phyloP scores from a whole-genome alignment of 2,888 invertebrate genomes.

The Cheilosia grossa region DNA sequence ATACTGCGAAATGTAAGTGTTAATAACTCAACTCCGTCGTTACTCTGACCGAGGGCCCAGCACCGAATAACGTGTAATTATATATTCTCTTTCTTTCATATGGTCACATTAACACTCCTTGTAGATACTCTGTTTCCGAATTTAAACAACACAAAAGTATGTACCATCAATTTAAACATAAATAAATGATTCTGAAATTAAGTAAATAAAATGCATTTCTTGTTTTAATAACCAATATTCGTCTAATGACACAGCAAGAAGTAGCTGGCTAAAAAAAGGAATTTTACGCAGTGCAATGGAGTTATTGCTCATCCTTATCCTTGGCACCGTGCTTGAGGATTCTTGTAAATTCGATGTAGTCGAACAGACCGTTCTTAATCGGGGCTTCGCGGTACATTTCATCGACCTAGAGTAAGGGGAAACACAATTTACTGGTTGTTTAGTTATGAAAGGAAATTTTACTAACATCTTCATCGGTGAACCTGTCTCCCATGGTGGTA shows the following conservation, averaged over 20 bases:
- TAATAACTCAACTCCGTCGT: slow-evolving; percentile 47
- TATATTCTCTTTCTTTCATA: slow-evolving; percentile 27
- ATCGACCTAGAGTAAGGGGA: slow-evolving; percentile 87
- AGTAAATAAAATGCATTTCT: slow-evolving; percentile 65
- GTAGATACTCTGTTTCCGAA: slow-evolving; percentile 46
- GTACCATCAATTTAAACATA: slow-evolving; percentile 45
- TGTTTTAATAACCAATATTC: slow-evolving; percentile 69
- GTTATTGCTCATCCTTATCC: slow-evolving; percentile 97
- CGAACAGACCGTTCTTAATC: slow-evolving; percentile 95
- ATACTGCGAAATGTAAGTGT: slow-evolving; percentile 59
- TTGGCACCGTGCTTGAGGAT: slow-evolving; percentile 99
- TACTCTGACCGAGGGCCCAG: slow-evolving; percentile 28
- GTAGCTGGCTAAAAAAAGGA: slow-evolving; percentile 53
- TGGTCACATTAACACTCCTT: slow-evolving; percentile 22
- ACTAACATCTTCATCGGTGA: slow-evolving; percentile 93
- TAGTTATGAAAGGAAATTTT: slow-evolving; percentile 34
- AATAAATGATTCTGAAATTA: slow-evolving; percentile 65
- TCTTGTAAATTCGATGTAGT: slow-evolving; percentile 99
- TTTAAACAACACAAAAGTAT: slow-evolving; percentile 35
- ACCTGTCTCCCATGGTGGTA: slow-evolving; percentile 98
- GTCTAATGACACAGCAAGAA: slow-evolving; percentile 69
- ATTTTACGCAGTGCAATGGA: slow-evolving; percentile 36
- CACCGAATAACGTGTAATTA: slow-evolving; percentile 29
- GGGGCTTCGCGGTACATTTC: slow-evolving; percentile 99
- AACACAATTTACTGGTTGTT: not conserved